A percentile compares a stretch with the other conserved stretches of the same genome.
Conservation (phyloP, 1,140 invertebrate genomes). For the Macrostomum lignano region DNA sequence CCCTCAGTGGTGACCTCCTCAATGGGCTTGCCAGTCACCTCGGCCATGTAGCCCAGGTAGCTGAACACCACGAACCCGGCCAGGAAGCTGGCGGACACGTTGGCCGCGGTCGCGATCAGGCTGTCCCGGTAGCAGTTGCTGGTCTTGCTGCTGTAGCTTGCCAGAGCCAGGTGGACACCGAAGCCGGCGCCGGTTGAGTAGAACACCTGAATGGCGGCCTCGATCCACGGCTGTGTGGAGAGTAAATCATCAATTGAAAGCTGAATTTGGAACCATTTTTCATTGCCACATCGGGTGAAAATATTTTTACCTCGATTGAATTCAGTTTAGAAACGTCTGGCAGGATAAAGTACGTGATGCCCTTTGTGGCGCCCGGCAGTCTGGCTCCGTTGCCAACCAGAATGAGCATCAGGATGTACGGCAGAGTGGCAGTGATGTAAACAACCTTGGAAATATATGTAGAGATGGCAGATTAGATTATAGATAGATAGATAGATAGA, state of each 20-base stretch:
- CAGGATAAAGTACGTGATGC: slow-evolving; percentile 50
- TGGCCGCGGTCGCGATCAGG: slow-evolving; percentile 46
- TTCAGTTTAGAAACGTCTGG: slow-evolving; percentile 54
- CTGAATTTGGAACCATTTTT: too few species aligned
- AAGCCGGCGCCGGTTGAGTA: slow-evolving; percentile 45
- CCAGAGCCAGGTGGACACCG: slow-evolving; percentile 44
- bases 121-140: slow-evolving; percentile 57
- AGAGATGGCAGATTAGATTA: too few species aligned
- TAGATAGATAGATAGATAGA: too few species aligned
- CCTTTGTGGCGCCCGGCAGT: slow-evolving; percentile 46
- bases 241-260: slow-evolving; percentile 1
- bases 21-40: slow-evolving; percentile 45
- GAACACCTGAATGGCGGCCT: slow-evolving; percentile 43
- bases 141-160: slow-evolving; percentile 45
- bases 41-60: slow-evolving; percentile 15
- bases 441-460: slow-evolving; percentile 34
- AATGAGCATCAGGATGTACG: slow-evolving; percentile 26
- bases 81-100: slow-evolving; percentile 41
- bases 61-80: slow-evolving; percentile 15
- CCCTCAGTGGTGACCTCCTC: slow-evolving; percentile 56
- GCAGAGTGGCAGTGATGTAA: slow-evolving; percentile 31
- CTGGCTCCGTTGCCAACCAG: slow-evolving; percentile 30
- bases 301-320: slow-evolving; percentile 41
- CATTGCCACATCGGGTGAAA: background rate
- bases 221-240: slow-evolving; percentile 35